phyloP scores from a whole-genome alignment of 2,888 invertebrate species.

The Electrophaes corylata region DNA sequence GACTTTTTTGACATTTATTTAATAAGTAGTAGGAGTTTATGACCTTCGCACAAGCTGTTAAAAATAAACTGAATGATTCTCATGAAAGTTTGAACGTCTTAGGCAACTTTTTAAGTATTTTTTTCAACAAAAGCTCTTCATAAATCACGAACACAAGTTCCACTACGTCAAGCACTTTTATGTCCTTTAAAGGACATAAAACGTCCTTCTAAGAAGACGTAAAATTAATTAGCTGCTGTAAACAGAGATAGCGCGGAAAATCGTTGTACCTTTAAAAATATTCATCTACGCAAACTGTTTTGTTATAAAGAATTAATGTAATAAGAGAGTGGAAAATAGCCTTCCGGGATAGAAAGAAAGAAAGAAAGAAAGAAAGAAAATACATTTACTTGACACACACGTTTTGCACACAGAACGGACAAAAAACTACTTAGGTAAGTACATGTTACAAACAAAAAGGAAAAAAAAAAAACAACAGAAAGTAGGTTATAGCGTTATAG shows the following conservation, averaged over 20 bases:
- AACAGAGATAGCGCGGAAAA: slow-evolving; percentile 33
- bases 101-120: not conserved
- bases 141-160: slow-evolving; percentile 29
- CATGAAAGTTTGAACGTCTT: slow-evolving; percentile 9
- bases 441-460: too few relatives aligned
- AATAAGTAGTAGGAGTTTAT: not conserved
- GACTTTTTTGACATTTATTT: too few relatives aligned
- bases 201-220: slow-evolving; percentile 9
- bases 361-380: too few relatives aligned
- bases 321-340: slow-evolving; percentile 45
- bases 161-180: slow-evolving; percentile 19
- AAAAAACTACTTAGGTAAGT: too few relatives aligned
- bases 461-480: too few relatives aligned
- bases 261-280: slow-evolving; percentile 37
- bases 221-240: slow-evolving; percentile 34
- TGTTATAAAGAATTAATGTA: slow-evolving; percentile 53
- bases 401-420: too few relatives aligned
- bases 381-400: too few relatives aligned
- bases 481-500: too few relatives aligned
- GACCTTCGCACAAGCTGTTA: not conserved
- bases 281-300: slow-evolving; percentile 42
- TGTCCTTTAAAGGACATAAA: slow-evolving; percentile 12
- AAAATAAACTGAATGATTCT: not conserved
- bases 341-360: too few relatives aligned
- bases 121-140: slow-evolving; percentile 25